phyloP scores from a whole-genome alignment of 2,888 invertebrate genomes.

The Eurois occulta region DNA sequence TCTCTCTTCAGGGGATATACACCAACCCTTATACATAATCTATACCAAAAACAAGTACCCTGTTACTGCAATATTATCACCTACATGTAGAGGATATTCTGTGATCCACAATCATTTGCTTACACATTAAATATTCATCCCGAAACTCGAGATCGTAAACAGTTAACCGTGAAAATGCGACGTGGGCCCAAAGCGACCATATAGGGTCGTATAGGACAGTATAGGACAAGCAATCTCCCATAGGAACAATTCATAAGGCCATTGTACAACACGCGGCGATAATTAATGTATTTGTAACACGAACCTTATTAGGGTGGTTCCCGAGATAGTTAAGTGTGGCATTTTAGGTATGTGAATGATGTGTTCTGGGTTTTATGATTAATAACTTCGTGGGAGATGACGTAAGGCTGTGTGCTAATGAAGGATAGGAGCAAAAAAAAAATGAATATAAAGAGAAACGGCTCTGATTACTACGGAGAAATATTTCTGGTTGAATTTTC shows the following conservation, averaged over 20 bases:
- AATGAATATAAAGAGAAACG: not conserved
- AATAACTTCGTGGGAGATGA: conserved; percentile 33
- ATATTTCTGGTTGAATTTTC: conserved; percentile 16
- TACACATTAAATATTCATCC: conserved; percentile 63
- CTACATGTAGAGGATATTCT: conserved; percentile 48
- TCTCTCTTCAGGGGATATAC: conserved; percentile 41
- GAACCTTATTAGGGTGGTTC: conserved; percentile 74
- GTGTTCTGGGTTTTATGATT: conserved; percentile 41
- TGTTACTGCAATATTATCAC: conserved; percentile 64
- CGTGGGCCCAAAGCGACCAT: conserved; percentile 52
- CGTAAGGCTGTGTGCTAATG: conserved; percentile 18
- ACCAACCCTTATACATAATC: conserved; percentile 54
- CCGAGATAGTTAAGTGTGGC: conserved; percentile 54
- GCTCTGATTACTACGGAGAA: conserved; percentile 10
- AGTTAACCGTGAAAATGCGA: conserved; percentile 71
- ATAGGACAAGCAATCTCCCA: conserved; percentile 64
- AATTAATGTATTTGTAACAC: conserved; percentile 82
- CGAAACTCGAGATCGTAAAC: conserved; percentile 61
- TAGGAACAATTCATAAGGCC: conserved; percentile 69
- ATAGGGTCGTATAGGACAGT: conserved; percentile 41
- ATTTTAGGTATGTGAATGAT: conserved; percentile 50
- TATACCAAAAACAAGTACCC: conserved; percentile 27
- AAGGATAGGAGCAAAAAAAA: conserved; percentile 18
- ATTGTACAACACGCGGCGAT: conserved; percentile 65
- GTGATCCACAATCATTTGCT: conserved; percentile 59